Evolutionary conservation across 2,888 invertebrate species (phyloP).

Genomic region (Troides helena): DNA sequence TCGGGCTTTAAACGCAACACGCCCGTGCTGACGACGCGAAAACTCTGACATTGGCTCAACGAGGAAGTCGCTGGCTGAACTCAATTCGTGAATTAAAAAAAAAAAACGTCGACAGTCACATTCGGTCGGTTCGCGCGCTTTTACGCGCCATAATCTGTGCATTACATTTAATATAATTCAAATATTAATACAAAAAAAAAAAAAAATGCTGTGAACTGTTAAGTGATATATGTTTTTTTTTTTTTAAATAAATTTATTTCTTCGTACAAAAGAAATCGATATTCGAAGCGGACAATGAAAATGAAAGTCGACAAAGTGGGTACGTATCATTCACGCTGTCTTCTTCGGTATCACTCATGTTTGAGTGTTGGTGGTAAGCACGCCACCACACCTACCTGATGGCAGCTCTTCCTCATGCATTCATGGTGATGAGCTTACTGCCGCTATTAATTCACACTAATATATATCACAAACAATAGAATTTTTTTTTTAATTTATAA

Average conservation of each 20-base stretch:
- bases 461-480: no score
- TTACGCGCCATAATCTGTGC: slow-evolving; percentile 34
- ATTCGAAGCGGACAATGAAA: slow-evolving; percentile 31
- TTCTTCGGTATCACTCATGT: no score
- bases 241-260: slow-evolving; percentile 23
- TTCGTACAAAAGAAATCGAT: not conserved
- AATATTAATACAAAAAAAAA: no score
- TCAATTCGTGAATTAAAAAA: slow-evolving; percentile 38
- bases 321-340: slow-evolving; percentile 12
- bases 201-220: slow-evolving; percentile 25
- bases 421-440: no score
- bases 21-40: slow-evolving; percentile 35
- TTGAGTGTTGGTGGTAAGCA: no score
- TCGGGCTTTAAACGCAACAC: slow-evolving; percentile 27
- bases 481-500: no score
- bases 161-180: no score
- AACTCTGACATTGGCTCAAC: slow-evolving; percentile 41
- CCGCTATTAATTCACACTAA: no score
- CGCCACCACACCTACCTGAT: no score
- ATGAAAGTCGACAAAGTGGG: slow-evolving; percentile 47
- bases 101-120: slow-evolving; percentile 37
- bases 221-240: slow-evolving; percentile 29
- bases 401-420: no score
- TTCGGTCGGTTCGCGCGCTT: slow-evolving; percentile 51
- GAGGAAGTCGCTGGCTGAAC: slow-evolving; percentile 36